Evolutionary conservation across 1,140 invertebrate genomes (phyloP), one percentile per base, ranked within the genome.

Genomic region (Notospermus geniculatus): DNA sequence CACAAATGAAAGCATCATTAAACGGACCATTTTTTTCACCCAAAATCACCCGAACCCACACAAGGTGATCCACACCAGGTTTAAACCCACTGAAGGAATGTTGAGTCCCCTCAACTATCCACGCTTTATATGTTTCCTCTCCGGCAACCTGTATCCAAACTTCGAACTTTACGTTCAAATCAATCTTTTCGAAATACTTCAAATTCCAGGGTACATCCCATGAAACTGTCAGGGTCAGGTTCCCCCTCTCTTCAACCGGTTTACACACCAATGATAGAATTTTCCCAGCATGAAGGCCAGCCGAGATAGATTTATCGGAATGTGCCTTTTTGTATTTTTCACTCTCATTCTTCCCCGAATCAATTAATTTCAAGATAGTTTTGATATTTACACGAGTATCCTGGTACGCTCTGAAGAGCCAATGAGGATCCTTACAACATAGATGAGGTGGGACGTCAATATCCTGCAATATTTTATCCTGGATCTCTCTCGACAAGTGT

Each of bases 401-500:
- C 68, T 85, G 84, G 68, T 84, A 85, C 59, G 85, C 84, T 60
- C 82, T 72, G 70, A 77, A 85, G 45, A 85, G 65, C 80, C 84
- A 85, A 9, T 74, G 76, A 5, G 84, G 83, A 66, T 85, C 74
- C 58, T 77, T 66, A 66, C 84, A 85, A 64, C 84, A 85, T 29
- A 84, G 59, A 65, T 84, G 82, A 11, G 68, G 63, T 13, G 73
- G 73, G 25, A 85, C 77, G 32, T 73, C 62, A n/a, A 67, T 74
- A 41, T 73, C 75, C 2, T 60, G 23, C 27, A 71, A 52, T 50
- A 85, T 83, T 52, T 65, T 29, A 29, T 69, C 39, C 68, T 83
- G 81, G 54, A 75, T 54, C 22, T 76, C 54, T 11, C 57, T 7
- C 15, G 72, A 27, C 50, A 84, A 66, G 68, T 84, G 80, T 23